These are phyloP conservation scores for Microctenopoma steveboyesi DNA, from an alignment of 2,797 vertebrate genomes.

Conservation along the genomic window DNA sequence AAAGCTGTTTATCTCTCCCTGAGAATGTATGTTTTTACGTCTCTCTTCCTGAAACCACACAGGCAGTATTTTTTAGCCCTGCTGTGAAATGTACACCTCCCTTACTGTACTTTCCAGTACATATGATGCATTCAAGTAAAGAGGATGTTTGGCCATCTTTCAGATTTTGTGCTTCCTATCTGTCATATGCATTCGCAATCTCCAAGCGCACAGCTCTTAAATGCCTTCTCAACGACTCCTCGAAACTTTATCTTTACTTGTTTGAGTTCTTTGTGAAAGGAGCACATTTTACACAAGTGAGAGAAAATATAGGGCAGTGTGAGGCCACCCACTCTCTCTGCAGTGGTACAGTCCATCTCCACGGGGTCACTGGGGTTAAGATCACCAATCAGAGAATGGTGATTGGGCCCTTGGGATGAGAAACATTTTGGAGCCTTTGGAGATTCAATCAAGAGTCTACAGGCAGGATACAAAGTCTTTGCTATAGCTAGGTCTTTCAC, in stretches of 20 bases:
- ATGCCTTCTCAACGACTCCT: neutral
- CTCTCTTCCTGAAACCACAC: conserved; percentile 41
- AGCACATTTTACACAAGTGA: neutral
- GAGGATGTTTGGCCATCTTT: neutral
- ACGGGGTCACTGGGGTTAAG: conserved; percentile 62
- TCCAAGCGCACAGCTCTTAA: conserved; percentile 23
- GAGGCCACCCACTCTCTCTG: conserved; percentile 29
- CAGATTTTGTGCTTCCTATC: conserved; percentile 24
- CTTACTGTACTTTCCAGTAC: conserved; percentile 2
- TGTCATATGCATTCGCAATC: conserved; percentile 39
- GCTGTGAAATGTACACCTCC: conserved; percentile 19
- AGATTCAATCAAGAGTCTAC: conserved; percentile 64
- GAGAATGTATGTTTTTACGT: conserved; percentile 40
- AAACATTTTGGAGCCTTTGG: conserved; percentile 45
- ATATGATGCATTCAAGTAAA: conserved; percentile 11
- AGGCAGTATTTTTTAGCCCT: conserved; percentile 30
- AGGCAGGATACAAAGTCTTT: conserved; percentile 38
- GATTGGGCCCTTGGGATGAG: conserved; percentile 66
- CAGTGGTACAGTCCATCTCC: conserved; percentile 45
- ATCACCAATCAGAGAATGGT: conserved; percentile 70
- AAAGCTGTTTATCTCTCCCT: conserved; percentile 52
- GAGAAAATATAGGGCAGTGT: conserved; percentile 10
- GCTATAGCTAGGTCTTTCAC: conserved; percentile 44
- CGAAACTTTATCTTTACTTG: conserved; percentile 17
- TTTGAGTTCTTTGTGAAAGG: conserved; percentile 9